Base-by-base conservation (phyloP, 1,140 invertebrate genomes). In the Microplitis mediator region DNA sequence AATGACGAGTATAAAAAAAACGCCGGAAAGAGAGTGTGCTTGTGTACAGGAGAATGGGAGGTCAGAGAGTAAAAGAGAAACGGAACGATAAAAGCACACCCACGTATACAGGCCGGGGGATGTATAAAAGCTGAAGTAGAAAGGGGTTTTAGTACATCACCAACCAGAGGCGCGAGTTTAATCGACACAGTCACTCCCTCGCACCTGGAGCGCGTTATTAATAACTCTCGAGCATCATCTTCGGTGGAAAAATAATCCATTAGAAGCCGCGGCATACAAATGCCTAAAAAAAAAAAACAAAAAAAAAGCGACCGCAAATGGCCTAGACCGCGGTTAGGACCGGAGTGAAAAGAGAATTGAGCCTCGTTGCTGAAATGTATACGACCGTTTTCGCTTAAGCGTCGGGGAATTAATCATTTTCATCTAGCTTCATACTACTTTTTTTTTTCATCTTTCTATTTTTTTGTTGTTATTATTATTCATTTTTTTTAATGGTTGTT, bases 161-260 rank as follows among this genome's bases (percentile, higher is more conserved):
- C 35, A 63, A 63, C 67, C 50, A 63, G 11, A 36, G 60, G 60
- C 69, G 23, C 56, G 52, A 67, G 63, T 66, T 72, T 72, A 67
- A 72, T 72, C 71, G 71, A 72, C 52, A 72, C 54, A 35, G 71
- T 67, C 71, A 72, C 71, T 72, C 63, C 31, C 63, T 66, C 71
- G 63, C 64, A 72, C 63, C 69, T 72, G 63, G 36, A 72, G 60
- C 34, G 61, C 52, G 52, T 66, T 66, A 72, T 72, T 70, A 62
- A 70, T 70, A 70, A 70, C 69, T 70, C 71, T 50, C 32, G 35
- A 61, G 69, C 61, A 65, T 71, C 69, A 71, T 65, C 69, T 64
- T 71, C 62, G 34, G 69, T 65, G 51, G 51, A 39, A 71, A 65
- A 71, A 71, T 63, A 71, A 65, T 64, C 69, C 61, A 71, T 71